phyloP scores from a whole-genome alignment of 2,888 invertebrate species.

The Carabus problematicus region DNA sequence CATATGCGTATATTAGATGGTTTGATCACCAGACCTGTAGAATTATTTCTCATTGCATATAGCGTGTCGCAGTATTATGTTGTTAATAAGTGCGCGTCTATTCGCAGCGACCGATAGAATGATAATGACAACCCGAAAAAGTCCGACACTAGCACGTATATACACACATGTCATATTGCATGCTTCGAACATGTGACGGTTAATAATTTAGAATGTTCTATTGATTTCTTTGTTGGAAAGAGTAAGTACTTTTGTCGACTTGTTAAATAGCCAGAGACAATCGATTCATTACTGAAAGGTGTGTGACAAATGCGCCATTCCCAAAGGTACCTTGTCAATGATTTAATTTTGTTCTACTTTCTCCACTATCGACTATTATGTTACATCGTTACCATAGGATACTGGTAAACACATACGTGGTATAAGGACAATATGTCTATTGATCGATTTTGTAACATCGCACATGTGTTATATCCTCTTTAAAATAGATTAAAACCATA shows the following conservation, averaged over 20 bases:
- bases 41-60: slow-evolving; percentile 45
- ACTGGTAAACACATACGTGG: no score
- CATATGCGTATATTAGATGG: slow-evolving; percentile 92
- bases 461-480: not conserved
- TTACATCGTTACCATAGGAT: no score
- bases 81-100: slow-evolving; percentile 23
- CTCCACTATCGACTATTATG: no score
- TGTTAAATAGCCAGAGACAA: slow-evolving; percentile 24
- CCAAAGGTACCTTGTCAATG: slow-evolving; percentile 30
- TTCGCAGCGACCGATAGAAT: slow-evolving; percentile 23
- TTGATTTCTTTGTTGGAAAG: slow-evolving; percentile 26
- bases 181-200: slow-evolving; percentile 31
- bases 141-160: not conserved
- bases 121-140: slow-evolving; percentile 19
- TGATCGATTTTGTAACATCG: no score
- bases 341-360: slow-evolving; percentile 17
- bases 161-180: slow-evolving; percentile 36
- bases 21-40: slow-evolving; percentile 76
- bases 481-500: not conserved
- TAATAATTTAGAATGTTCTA: slow-evolving; percentile 37
- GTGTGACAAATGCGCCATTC: slow-evolving; percentile 8
- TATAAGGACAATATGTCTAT: no score
- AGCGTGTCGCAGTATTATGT: not conserved
- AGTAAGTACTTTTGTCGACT: slow-evolving; percentile 6
- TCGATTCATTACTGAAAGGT: slow-evolving; percentile 28